Percentiles rank a stretch among this genome's conserved stretches.
These are phyloP conservation scores for Microcebus tavaratra DNA, from an alignment of 2,113 vertebrate genomes.

Conservation along the genomic window DNA sequence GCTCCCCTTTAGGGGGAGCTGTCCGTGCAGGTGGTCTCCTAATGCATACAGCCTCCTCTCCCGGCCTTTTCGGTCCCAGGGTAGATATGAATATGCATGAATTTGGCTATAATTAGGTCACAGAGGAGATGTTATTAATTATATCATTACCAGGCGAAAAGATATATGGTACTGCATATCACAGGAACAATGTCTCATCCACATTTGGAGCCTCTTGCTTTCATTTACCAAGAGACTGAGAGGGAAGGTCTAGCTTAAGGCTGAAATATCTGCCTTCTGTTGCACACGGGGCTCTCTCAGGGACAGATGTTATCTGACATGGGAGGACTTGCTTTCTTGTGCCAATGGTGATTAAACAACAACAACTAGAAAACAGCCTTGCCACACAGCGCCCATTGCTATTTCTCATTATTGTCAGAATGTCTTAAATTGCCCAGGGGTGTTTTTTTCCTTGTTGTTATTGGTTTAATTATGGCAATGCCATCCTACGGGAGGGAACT, in stretches of 20 bases:
- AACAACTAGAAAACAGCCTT: slow-evolving; percentile 45
- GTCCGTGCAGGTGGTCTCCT: neutral
- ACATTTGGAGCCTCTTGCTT: neutral
- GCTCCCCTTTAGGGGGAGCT: neutral
- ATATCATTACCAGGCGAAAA: slow-evolving; percentile 30
- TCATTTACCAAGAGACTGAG: neutral
- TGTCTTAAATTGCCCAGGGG: slow-evolving; percentile 60
- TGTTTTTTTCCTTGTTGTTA: slow-evolving; percentile 60
- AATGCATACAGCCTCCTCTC: neutral
- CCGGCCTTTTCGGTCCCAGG: neutral
- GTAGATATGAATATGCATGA: slow-evolving; percentile 53
- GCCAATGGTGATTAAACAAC: slow-evolving; percentile 53
- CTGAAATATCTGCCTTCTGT: neutral
- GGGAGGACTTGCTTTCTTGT: slow-evolving; percentile 36
- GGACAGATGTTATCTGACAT: neutral
- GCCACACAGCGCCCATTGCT: neutral
- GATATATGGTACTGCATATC: neutral
- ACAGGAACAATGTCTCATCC: neutral
- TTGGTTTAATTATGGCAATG: slow-evolving; percentile 74
- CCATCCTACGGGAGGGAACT: slow-evolving; percentile 72
- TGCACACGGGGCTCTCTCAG: neutral
- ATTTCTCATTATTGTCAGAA: slow-evolving; percentile 67
- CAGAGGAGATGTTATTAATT: slow-evolving; percentile 63
- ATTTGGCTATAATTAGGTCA: slow-evolving; percentile 58
- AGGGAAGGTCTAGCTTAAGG: neutral